These are phyloP conservation scores for Ostrea denselamellosa DNA, from an alignment of 1,140 invertebrate species.

Conservation along the genomic window DNA sequence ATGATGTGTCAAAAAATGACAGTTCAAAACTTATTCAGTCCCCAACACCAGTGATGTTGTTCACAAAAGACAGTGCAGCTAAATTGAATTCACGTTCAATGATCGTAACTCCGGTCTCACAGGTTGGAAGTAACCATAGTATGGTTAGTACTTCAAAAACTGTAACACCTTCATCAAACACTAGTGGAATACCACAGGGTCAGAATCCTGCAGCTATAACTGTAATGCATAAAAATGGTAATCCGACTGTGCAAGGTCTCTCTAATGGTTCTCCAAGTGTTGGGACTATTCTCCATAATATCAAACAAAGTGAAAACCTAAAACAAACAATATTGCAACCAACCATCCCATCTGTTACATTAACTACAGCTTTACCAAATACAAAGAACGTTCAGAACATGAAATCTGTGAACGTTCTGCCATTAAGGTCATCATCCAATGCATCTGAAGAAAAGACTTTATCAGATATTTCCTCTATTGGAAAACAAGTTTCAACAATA, in stretches of 20 bases:
- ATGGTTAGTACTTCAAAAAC: background rate
- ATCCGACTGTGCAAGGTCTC: background rate
- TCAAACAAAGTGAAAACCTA: background rate
- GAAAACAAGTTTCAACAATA: background rate
- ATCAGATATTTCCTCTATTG: background rate
- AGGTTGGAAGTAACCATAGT: background rate
- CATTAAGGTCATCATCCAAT: background rate
- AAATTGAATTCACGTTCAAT: conserved; percentile 9
- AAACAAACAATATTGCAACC: background rate
- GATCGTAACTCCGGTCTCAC: background rate
- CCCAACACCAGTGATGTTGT: conserved; percentile 1
- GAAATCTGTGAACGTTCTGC: background rate
- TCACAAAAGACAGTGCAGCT: conserved; percentile 7
- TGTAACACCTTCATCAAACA: background rate
- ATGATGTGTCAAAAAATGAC: background rate
- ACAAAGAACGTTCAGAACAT: background rate
- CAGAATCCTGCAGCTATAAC: background rate
- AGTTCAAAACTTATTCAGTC: background rate
- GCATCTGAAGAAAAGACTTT: too few species aligned
- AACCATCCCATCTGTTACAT: background rate
- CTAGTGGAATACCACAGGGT: background rate
- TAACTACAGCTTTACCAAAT: background rate
- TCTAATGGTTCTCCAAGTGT: background rate
- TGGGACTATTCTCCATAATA: background rate
- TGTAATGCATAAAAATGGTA: background rate